Evolutionary conservation across 53 echinoderm and acorn worm genomes (phyloP).

Genomic region (Apostichopus leukothele): DNA sequence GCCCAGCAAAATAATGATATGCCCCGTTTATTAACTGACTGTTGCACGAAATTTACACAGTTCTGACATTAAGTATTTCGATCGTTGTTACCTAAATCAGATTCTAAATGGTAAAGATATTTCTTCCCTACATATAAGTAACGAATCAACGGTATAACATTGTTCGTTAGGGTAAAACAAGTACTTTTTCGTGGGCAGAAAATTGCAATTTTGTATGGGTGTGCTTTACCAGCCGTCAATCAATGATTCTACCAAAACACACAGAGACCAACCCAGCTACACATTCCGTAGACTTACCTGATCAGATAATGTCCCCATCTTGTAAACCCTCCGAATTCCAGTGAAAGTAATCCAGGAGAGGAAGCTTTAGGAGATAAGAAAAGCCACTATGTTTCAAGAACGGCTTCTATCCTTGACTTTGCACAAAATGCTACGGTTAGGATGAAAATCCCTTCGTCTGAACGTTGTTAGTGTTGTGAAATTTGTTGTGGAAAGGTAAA

Average conservation of each 20-base stretch:
- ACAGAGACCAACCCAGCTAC: not conserved
- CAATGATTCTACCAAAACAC: slow-evolving; percentile 10
- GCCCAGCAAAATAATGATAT: slow-evolving; percentile 34
- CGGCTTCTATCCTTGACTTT: slow-evolving; percentile 34
- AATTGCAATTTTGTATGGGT: not conserved
- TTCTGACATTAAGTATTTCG: not conserved
- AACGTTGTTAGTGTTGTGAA: slow-evolving; percentile 18
- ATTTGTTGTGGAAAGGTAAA: not conserved
- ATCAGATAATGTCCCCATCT: slow-evolving; percentile 45
- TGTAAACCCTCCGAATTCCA: slow-evolving; percentile 37
- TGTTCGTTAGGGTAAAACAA: not conserved
- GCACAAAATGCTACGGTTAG: slow-evolving; percentile 5
- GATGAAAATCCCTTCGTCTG: slow-evolving; percentile 29
- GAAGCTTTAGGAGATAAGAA: not conserved
- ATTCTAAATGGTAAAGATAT: not conserved
- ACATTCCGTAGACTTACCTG: slow-evolving; percentile 31
- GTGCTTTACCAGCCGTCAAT: slow-evolving; percentile 2
- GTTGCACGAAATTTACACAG: not conserved
- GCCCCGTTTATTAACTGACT: slow-evolving; percentile 3
- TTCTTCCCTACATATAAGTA: not conserved
- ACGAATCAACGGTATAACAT: not conserved
- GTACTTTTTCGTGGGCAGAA: not conserved
- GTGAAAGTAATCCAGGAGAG: slow-evolving; percentile 23
- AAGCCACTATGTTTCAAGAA: slow-evolving; percentile 9
- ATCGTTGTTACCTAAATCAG: not conserved